Base-by-base conservation (phyloP, 2,113 vertebrate genomes). In the Nothoprocta perdicaria region DNA sequence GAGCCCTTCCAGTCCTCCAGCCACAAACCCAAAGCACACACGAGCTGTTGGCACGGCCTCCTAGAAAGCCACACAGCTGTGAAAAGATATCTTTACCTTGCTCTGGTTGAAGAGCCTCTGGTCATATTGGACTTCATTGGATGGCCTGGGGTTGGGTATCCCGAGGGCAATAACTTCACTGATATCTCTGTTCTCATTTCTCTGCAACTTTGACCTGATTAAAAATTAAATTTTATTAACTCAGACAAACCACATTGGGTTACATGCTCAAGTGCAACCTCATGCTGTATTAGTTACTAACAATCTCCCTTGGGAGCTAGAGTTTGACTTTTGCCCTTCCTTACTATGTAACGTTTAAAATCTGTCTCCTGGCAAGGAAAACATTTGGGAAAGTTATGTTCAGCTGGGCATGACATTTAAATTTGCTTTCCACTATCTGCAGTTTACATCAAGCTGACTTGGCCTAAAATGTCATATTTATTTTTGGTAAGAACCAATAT, bases 181-280 rank as follows among this genome's bases (percentile, higher is more conserved):
- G 97, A 99, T 98, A 93, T 99, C 99, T 96, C 99, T 97, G 94
- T 99, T 99, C 96, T 99, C 99, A 87, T 99, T 99, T 95, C 99
- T 98, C 97, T 99, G 99, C 68, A 99, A 97, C 95, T 99, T 99
- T 3, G 99, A 99, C 97, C 99, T 99, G 91, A 94, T 95, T 52
- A 73, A 95, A 89, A 94, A 80, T 50, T 23, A 86, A 84, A 4
- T 86, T 73, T 83, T 52, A 62, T 72, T 69, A 83, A 14, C 19
- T 83, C 68, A 84, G 68, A 48, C 57, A 83, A 93, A 63, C 38
- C 1, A 0, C 40, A 71, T 12, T 61, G 74, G 33, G 68, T 86
- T 61, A 86, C 43, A 53, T n/a, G n/a, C 22, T 85, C 40, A 93
- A 7, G 12, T 80, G 41, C 66, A 87, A 75, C 53, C 27, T 4